Conservation (phyloP, 2,888 invertebrate species). For the Chrysotoxum bicinctum region DNA sequence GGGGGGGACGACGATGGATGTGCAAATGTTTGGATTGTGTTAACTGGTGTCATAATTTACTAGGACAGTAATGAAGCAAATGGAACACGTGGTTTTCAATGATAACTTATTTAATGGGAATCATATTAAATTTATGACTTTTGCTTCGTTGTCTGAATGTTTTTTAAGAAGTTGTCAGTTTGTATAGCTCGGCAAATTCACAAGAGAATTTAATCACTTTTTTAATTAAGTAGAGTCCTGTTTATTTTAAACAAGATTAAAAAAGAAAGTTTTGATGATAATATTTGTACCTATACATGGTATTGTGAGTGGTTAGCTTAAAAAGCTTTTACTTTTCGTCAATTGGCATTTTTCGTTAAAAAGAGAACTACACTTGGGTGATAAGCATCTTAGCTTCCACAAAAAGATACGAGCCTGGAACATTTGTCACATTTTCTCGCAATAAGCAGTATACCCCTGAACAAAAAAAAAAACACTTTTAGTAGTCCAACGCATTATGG, state of each 20-base stretch:
- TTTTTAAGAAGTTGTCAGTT: not conserved
- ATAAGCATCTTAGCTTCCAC: too few species aligned
- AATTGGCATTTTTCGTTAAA: too few species aligned
- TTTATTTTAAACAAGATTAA: not conserved
- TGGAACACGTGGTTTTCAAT: slow-evolving; percentile 37
- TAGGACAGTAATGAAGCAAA: slow-evolving; percentile 12
- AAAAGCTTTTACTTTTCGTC: too few species aligned
- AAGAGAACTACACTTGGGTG: too few species aligned
- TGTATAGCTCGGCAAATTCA: not conserved
- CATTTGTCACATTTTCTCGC: too few species aligned
- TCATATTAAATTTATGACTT: slow-evolving; percentile 28
- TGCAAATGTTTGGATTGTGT: slow-evolving; percentile 40
- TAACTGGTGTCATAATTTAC: slow-evolving; percentile 48
- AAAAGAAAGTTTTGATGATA: too few species aligned
- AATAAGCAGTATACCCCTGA: too few species aligned
- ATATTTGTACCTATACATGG: too few species aligned
- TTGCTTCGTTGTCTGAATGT: not conserved
- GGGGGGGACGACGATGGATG: not conserved
- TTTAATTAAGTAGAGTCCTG: not conserved
- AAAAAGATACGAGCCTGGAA: too few species aligned
- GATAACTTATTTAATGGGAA: slow-evolving; percentile 37
- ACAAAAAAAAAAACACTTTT: too few species aligned
- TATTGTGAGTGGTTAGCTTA: too few species aligned
- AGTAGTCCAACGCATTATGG: too few species aligned
- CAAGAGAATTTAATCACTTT: not conserved